Conservation (phyloP, 1,140 invertebrate species). For the Rhyzopertha dominica region DNA sequence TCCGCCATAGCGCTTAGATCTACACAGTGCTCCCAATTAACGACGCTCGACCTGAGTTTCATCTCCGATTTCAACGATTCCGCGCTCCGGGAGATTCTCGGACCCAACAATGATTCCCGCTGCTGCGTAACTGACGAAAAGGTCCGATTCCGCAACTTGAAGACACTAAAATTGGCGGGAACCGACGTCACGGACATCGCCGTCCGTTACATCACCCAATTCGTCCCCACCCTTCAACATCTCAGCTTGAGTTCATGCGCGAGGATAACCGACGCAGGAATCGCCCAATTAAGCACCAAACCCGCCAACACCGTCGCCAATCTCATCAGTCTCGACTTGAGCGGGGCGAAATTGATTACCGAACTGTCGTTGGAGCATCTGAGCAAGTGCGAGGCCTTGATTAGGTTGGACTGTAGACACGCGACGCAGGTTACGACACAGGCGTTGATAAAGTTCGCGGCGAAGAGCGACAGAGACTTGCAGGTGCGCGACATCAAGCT, state of each 20-base stretch:
- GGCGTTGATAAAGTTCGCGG: slow-evolving; percentile 74
- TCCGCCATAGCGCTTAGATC: slow-evolving; percentile 76
- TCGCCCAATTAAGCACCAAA: slow-evolving; percentile 72
- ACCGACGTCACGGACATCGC: slow-evolving; percentile 87
- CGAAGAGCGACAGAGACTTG: slow-evolving; percentile 66
- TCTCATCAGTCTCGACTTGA: slow-evolving; percentile 65
- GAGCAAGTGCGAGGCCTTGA: slow-evolving; percentile 58
- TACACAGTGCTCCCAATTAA: slow-evolving; percentile 75
- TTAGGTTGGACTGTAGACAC: slow-evolving; percentile 67
- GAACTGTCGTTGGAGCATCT: slow-evolving; percentile 76
- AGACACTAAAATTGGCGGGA: slow-evolving; percentile 71
- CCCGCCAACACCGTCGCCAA: slow-evolving; percentile 55
- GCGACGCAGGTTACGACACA: slow-evolving; percentile 70
- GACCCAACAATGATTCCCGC: slow-evolving; percentile 77
- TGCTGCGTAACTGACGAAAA: slow-evolving; percentile 78
- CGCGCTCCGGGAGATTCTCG: slow-evolving; percentile 74
- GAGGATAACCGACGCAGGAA: slow-evolving; percentile 80
- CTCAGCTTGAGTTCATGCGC: slow-evolving; percentile 81
- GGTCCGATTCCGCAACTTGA: slow-evolving; percentile 72
- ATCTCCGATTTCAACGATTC: slow-evolving; percentile 77
- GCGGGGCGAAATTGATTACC: slow-evolving; percentile 75
- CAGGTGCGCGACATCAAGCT: slow-evolving; percentile 71
- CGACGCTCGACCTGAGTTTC: slow-evolving; percentile 74
- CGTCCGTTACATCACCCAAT: slow-evolving; percentile 72
- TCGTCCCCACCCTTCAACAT: slow-evolving; percentile 64